A percentile compares a stretch with the other conserved stretches of the same genome.
phyloP scores from a whole-genome alignment of 30 jellyfish, hydroid and myxozoan genomes.

The Turritopsis dohrnii region DNA sequence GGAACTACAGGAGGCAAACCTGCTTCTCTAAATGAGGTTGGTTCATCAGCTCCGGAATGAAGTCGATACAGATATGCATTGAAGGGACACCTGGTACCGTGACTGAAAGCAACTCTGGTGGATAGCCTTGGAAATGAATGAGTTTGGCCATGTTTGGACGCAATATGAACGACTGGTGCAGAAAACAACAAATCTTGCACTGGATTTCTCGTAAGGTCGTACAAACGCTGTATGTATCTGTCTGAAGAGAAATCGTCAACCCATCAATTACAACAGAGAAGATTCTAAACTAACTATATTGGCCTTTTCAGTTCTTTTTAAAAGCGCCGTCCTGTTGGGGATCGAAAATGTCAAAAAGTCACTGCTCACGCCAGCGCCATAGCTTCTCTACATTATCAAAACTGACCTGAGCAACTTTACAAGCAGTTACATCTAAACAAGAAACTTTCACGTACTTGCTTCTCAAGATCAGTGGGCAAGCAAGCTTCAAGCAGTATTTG shows the following conservation, averaged over 20 bases:
- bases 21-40: conserved; percentile 91
- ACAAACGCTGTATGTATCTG: conserved; percentile 35
- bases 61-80: conserved; percentile 88
- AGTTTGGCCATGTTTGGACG: conserved; percentile 90
- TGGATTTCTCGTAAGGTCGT: conserved; percentile 80
- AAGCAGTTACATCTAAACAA: not conserved
- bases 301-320: no score
- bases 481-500: conserved; percentile 80
- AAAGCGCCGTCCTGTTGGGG: no score
- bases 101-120: conserved; percentile 68
- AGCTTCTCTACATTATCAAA: no score
- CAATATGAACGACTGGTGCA: conserved; percentile 79
- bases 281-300: no score
- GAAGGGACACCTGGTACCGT: conserved; percentile 95
- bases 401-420: not conserved
- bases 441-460: conserved; percentile 34
- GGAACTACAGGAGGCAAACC: no score
- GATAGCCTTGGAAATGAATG: conserved; percentile 92
- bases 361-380: no score
- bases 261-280: no score
- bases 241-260: no score
- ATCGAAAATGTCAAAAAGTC: no score
- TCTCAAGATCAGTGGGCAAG: conserved; percentile 62
- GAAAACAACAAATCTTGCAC: conserved; percentile 77
- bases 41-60: conserved; percentile 78